Evolutionary conservation across 2,797 vertebrate species (phyloP).

Genomic region (Ammospiza maritima): DNA sequence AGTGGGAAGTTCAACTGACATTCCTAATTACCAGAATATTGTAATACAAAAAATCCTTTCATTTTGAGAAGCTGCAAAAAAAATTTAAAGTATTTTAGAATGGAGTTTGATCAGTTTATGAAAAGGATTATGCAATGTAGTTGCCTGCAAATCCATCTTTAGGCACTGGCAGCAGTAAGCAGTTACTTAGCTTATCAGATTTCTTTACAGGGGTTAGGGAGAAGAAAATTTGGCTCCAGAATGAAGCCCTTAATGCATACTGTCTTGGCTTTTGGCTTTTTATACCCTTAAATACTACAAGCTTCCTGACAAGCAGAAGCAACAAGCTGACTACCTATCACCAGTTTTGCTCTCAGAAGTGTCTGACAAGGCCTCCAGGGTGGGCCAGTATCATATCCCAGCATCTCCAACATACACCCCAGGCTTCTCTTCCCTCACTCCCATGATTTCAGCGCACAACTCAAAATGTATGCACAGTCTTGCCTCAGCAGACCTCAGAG

Average conservation of each 20-base stretch:
- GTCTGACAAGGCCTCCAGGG: not conserved
- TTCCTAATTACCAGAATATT: not conserved
- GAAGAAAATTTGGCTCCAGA: not conserved
- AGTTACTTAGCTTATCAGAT: not conserved
- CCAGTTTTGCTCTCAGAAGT: not conserved
- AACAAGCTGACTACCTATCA: not conserved
- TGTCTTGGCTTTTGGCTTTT: not conserved
- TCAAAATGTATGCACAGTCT: not conserved
- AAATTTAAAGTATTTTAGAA: not conserved
- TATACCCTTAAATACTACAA: not conserved
- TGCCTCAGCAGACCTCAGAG: not conserved
- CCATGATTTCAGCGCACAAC: accelerated
- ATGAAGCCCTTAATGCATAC: not conserved
- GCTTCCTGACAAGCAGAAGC: not conserved
- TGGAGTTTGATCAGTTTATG: not conserved
- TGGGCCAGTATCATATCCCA: not conserved
- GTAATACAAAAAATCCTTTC: not conserved
- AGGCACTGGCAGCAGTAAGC: not conserved
- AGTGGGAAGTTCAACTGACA: not conserved
- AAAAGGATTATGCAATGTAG: not conserved
- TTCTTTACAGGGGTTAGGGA: not conserved
- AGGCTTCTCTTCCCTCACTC: not conserved
- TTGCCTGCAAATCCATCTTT: not conserved
- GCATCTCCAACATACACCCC: not conserved
- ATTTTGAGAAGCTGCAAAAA: not conserved